Evolutionary conservation across 2,113 vertebrate species (phyloP).

Genomic region (Mormyrus iriodes): DNA sequence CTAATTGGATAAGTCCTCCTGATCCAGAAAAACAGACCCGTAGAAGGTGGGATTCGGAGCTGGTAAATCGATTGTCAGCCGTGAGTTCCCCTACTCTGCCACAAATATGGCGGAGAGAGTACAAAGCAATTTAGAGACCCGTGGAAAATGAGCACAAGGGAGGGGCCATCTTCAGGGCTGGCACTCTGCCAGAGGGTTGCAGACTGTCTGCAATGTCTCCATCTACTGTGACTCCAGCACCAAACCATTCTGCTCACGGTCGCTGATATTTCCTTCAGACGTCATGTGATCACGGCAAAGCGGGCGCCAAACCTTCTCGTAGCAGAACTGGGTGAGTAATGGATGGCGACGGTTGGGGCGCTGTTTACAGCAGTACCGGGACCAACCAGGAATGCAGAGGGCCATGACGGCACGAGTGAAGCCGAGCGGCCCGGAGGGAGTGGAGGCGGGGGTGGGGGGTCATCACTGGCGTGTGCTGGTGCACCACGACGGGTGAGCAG

Average conservation of each 20-base stretch:
- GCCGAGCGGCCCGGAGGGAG: neutral
- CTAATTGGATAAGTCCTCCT: neutral
- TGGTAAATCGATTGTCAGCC: neutral
- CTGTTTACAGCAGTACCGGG: too few relatives aligned
- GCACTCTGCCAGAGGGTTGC: neutral
- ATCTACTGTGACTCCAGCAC: neutral
- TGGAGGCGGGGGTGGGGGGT: neutral
- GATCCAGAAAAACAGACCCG: neutral
- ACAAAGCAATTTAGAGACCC: constrained; percentile 10
- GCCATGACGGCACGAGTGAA: neutral
- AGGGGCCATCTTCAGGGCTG: neutral
- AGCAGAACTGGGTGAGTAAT: neutral
- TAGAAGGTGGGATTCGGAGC: constrained; percentile 12
- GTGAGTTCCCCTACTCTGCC: neutral
- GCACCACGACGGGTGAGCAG: neutral
- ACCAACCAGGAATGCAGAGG: neutral
- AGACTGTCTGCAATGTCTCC: neutral
- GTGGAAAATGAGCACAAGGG: neutral
- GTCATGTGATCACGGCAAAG: neutral
- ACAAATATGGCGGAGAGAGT: neutral
- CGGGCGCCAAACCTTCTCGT: neutral
- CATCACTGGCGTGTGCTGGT: neutral
- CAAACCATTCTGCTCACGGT: neutral
- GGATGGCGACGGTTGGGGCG: neutral
- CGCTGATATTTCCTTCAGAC: neutral